These are phyloP conservation scores for Mionectes macconnelli DNA, from an alignment of 2,113 vertebrate genomes.

Conservation along the genomic window DNA sequence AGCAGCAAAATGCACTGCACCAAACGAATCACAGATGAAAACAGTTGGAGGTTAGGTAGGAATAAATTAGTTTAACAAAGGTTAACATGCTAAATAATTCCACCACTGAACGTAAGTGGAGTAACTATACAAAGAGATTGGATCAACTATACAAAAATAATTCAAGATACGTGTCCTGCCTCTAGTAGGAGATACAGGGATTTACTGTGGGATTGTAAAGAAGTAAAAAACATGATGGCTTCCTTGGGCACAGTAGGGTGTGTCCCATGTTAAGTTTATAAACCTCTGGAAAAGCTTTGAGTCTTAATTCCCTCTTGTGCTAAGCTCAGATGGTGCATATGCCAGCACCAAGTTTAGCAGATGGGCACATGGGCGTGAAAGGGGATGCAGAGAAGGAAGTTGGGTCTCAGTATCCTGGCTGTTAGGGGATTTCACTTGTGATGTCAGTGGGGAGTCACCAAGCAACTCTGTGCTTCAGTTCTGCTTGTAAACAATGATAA, in stretches of 20 bases:
- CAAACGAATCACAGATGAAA: not conserved
- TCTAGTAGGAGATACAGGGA: not conserved
- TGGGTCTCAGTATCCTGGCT: not conserved
- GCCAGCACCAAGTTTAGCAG: not conserved
- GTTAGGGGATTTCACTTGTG: not conserved
- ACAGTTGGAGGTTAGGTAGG: not conserved
- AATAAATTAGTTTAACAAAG: not conserved
- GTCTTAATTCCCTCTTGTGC: not conserved
- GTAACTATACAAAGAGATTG: not conserved
- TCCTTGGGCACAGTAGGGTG: not conserved
- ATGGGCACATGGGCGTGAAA: not conserved
- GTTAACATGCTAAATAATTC: not conserved
- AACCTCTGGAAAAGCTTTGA: not conserved
- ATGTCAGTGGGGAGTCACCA: not conserved
- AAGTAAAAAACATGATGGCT: not conserved
- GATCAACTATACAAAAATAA: not conserved
- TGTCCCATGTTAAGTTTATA: not conserved
- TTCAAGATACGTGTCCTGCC: not conserved
- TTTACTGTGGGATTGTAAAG: not conserved
- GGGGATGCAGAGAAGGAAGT: not conserved
- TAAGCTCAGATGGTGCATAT: not conserved
- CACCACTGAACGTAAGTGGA: not conserved
- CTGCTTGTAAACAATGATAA: not conserved
- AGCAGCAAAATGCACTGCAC: not conserved
- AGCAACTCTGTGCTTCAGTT: not conserved